These are phyloP conservation scores for Calephelis virginiensis DNA, from an alignment of 1,140 invertebrate species.

Conservation along the genomic window DNA sequence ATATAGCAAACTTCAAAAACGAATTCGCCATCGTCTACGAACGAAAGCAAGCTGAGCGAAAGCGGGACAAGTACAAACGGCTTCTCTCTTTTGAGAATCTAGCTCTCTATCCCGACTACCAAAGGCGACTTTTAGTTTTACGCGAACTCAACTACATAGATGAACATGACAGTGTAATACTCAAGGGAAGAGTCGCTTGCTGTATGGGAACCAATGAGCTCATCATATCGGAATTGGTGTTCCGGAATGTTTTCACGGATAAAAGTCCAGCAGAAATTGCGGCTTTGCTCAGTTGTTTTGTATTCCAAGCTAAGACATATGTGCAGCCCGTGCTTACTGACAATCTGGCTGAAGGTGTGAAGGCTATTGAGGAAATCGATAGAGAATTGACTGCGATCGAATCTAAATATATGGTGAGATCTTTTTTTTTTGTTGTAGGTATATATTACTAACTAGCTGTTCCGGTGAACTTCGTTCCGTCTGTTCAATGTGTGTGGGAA, in stretches of 20 bases:
- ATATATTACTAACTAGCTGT: no score
- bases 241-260: constrained; percentile 93
- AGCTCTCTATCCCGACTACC: constrained; percentile 92
- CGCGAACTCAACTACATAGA: constrained; percentile 84
- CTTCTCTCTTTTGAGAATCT: constrained; percentile 92
- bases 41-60: constrained; percentile 85
- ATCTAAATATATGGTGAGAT: constrained; percentile 63
- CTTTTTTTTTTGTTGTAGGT: no score
- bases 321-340: constrained; percentile 78
- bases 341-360: constrained; percentile 73
- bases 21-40: constrained; percentile 87
- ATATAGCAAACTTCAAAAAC: constrained; percentile 78
- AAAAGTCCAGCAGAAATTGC: constrained; percentile 94
- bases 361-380: constrained; percentile 62
- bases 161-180: constrained; percentile 79
- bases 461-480: no score
- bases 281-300: constrained; percentile 92
- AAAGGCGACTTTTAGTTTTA: constrained; percentile 90
- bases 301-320: constrained; percentile 92
- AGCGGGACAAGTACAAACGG: constrained; percentile 85
- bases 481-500: no score
- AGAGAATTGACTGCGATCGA: constrained; percentile 65
- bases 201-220: constrained; percentile 97
- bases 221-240: constrained; percentile 96
- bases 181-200: constrained; percentile 89